Evolutionary conservation across 2,888 invertebrate species (phyloP).

Genomic region (Heliconius erato): DNA sequence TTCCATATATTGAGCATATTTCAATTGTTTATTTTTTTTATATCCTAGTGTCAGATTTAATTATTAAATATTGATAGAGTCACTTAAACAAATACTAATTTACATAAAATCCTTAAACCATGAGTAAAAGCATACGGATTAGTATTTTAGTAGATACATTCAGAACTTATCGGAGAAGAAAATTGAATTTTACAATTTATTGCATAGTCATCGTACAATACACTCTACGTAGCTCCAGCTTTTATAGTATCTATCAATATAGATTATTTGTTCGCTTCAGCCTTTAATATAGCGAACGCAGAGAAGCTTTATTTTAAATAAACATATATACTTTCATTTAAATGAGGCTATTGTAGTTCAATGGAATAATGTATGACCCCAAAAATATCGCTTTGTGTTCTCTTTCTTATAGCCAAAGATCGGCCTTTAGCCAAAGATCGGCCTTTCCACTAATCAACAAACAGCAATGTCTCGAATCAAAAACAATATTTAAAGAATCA

Average conservation of each 20-base stretch:
- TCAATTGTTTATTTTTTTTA: neutral
- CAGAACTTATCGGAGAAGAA: conserved; percentile 13
- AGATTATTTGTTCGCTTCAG: conserved; percentile 6
- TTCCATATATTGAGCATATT: neutral
- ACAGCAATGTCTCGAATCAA: too few relatives aligned
- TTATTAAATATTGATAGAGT: neutral
- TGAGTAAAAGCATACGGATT: neutral
- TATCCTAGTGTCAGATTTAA: neutral
- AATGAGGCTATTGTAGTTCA: too few relatives aligned
- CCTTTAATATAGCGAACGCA: conserved; percentile 3
- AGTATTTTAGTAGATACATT: neutral
- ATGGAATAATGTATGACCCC: too few relatives aligned
- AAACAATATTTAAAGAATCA: too few relatives aligned
- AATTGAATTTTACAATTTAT: conserved; percentile 22
- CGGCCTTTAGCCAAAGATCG: too few relatives aligned
- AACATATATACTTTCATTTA: neutral
- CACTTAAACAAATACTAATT: neutral
- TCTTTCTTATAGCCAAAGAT: too few relatives aligned
- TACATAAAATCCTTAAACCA: neutral
- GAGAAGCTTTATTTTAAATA: neutral
- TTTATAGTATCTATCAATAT: conserved; percentile 16
- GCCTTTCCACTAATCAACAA: too few relatives aligned
- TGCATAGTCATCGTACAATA: conserved; percentile 6
- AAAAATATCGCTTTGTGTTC: too few relatives aligned
- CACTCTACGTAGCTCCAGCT: neutral